Conservation (phyloP, 2,113 vertebrate genomes). For the Notarius lentiginosus region DNA sequence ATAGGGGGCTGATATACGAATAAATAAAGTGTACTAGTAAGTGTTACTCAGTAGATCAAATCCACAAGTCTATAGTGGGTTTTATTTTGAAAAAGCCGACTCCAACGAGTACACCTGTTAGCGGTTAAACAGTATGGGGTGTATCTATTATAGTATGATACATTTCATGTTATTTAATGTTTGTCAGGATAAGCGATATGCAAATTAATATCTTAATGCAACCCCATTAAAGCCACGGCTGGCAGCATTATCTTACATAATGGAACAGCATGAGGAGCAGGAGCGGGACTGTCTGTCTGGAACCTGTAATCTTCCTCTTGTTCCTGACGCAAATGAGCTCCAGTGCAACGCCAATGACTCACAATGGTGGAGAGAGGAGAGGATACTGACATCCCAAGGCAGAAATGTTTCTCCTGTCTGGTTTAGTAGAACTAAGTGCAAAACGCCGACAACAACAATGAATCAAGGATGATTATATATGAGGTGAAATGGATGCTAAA, state of each 20-base stretch:
- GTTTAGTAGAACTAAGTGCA: background rate
- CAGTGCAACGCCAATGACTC: constrained; percentile 63
- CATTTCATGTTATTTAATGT: background rate
- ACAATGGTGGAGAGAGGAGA: constrained; percentile 38
- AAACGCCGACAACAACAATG: background rate
- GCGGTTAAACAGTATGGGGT: background rate
- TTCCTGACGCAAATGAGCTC: constrained; percentile 57
- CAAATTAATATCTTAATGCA: background rate
- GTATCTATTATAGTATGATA: background rate
- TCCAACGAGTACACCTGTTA: background rate
- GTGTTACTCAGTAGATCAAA: background rate
- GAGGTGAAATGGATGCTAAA: background rate
- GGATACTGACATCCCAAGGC: constrained; percentile 24
- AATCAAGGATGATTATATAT: background rate
- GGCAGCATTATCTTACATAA: background rate
- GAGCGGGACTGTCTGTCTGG: background rate
- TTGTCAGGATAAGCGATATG: background rate
- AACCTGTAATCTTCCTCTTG: constrained; percentile 23
- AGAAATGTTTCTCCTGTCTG: constrained; percentile 32
- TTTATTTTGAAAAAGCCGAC: background rate
- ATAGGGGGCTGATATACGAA: too few species aligned
- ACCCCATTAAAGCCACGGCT: background rate
- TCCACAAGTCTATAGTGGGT: background rate
- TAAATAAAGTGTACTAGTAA: background rate
- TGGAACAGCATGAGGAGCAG: background rate